A percentile compares a stretch with the other conserved stretches of the same genome.
These are phyloP conservation scores for Zygothrica quintamaculata DNA, from an alignment of 2,888 invertebrate genomes.

Conservation along the genomic window DNA sequence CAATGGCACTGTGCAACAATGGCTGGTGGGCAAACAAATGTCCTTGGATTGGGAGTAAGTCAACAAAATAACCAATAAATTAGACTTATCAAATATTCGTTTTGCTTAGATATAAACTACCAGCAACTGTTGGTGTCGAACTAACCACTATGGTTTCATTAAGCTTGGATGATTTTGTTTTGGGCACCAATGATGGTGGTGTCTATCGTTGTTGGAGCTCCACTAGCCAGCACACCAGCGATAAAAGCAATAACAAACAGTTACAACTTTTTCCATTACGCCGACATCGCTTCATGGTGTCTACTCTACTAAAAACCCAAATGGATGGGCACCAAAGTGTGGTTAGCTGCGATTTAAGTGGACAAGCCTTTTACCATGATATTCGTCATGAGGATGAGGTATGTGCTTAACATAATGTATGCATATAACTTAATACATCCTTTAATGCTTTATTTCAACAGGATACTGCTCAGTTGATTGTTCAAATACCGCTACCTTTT, in stretches of 20 bases:
- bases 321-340: conserved; percentile 70
- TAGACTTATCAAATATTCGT: too few species aligned
- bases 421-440: not conserved
- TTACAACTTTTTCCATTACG: conserved; percentile 71
- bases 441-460: too few species aligned
- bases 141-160: conserved; percentile 75
- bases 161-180: conserved; percentile 74
- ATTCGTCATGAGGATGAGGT: conserved; percentile 76
- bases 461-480: conserved; percentile 76
- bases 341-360: conserved; percentile 83
- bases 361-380: conserved; percentile 82
- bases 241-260: conserved; percentile 54
- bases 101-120: conserved; percentile 55
- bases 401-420: conserved; percentile 6
- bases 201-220: conserved; percentile 77
- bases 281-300: conserved; percentile 81
- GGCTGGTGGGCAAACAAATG: conserved; percentile 75
- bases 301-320: conserved; percentile 68
- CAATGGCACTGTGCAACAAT: conserved; percentile 81
- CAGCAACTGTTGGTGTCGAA: conserved; percentile 47
- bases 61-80: too few species aligned
- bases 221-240: conserved; percentile 41
- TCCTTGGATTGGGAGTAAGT: conserved; percentile 75
- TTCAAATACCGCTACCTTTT: conserved; percentile 83
- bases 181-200: conserved; percentile 82